Evolutionary conservation across 2,888 invertebrate genomes (phyloP).

Genomic region (Gortyna flavago): DNA sequence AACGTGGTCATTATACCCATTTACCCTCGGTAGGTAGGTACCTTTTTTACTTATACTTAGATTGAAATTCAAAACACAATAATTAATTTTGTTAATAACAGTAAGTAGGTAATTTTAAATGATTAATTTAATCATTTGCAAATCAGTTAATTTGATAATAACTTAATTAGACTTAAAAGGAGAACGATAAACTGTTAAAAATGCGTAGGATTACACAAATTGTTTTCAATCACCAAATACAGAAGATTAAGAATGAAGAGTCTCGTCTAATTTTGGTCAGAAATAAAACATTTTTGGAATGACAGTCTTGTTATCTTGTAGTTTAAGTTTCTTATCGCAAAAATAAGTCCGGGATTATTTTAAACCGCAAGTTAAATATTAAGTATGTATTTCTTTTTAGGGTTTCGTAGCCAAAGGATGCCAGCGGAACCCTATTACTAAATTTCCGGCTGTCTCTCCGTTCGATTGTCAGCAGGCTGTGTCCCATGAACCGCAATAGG

Average conservation of each 20-base stretch:
- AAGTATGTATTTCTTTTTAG: neutral
- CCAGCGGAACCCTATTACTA: no score
- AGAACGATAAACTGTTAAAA: neutral
- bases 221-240: slow-evolving; percentile 5
- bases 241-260: neutral
- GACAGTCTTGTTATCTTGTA: neutral
- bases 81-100: neutral
- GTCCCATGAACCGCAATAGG: no score
- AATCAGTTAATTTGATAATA: slow-evolving; percentile 16
- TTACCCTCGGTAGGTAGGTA: neutral
- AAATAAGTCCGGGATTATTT: neutral
- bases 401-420: neutral
- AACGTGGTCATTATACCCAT: neutral
- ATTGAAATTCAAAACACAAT: neutral
- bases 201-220: slow-evolving; percentile 25
- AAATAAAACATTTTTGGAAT: neutral
- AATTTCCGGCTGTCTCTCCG: neutral
- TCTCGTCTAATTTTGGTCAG: neutral
- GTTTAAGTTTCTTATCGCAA: neutral
- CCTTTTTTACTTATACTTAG: no score
- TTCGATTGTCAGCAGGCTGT: no score
- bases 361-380: neutral
- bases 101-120: neutral
- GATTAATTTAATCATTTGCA: neutral
- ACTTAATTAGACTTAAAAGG: slow-evolving; percentile 38